Base-by-base conservation (phyloP, 2,113 vertebrate species). In the Kobus ellipsiprymnus region DNA sequence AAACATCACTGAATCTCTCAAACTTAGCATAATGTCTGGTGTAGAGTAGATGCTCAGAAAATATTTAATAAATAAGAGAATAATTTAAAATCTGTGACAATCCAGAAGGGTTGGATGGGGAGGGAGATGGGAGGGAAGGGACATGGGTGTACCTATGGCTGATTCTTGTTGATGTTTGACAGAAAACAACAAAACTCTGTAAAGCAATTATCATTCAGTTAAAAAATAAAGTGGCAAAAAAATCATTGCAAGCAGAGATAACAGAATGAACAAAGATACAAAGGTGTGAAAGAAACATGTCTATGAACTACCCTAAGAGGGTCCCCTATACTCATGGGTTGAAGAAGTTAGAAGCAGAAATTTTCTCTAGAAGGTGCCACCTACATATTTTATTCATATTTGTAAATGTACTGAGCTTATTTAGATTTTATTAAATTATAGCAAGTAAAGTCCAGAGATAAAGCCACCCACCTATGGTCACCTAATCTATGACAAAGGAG, bases 331-430 rank as follows among this genome's bases (percentile, higher is more conserved):
- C 13, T 77, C 25, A 86, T 36, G 64, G 27, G 36, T n/a, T 94
- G 55, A 92, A 81, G 10, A 87, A 95, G 5, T 77, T 78, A 87
- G 23, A 36, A 90, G 81, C 30, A 95, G 50, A 91, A 54, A 46
- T 95, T 95, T 97, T 97, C 74, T 95, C 59, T 83, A 87, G 33
- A 95, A 97, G 87, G 40, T 13, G 77, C 36, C n/a, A 89, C 64
- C 29, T 60, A 17, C 14, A 48, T 82, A 40, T 40, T 40, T 40
- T 40, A 40, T 40, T 40, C 40, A 40, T 40, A 30, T 62, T 94
- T 29, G 15, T 90, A 89, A 95, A 93, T 94, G 40, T 71, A 85
- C 25, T 90, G 59, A 92, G 25, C 48, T 91, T 93, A 85, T 95
- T 96, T 91, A 91, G 44, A 25, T 80, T 71, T 92, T 89, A 78